Evolutionary conservation across 2,797 vertebrate genomes (phyloP), one percentile per base, ranked within the genome.

Genomic region (Tadarida brasiliensis): DNA sequence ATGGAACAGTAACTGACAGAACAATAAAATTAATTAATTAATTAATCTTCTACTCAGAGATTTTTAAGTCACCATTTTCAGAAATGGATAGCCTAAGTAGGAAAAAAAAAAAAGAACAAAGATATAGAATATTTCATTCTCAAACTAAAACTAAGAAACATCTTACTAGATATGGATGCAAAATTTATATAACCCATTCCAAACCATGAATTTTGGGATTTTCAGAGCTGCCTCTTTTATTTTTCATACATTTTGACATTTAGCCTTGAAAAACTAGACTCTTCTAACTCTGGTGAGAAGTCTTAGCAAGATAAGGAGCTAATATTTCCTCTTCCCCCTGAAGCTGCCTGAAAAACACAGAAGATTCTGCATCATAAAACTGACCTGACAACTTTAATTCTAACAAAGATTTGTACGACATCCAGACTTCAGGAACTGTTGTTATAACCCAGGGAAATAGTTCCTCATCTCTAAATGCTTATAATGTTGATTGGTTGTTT

Each of bases 321-420:
- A 89, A 84, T 61, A 92, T 84, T 65, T 59, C 71, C 39, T 71
- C 33, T 93, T 78, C 11, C 54, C 15, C 49, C 20, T 19, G 63
- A 91, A 94, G 65, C 59, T 81, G 14, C 59, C 94, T 91, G 59
- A 84, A 91, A 91, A 90, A 26, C 65, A 67, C 57, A 91, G 35
- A 84, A 57, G 78, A 78, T 71, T 88, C 94, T 87, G 71, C 81
- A 81, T 85, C 63, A 78, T 71, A 65, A 93, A 76, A 91, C 51
- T 76, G 44, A 57, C 28, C 65, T 82, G 76, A 81, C 20, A 87
- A 51, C 15, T 49, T 90, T 73, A 90, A 94, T 87, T 67, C 67
- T 65, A 80, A 82, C 26, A 91, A 87, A 78, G 65, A 89, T 96
- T 68, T 90, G 19, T 76, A 67, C 77, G 70, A 89, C 70, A 80